A percentile compares a stretch with the other conserved stretches of the same genome.
phyloP scores from a whole-genome alignment of 2,797 vertebrate species.

The Pachyuromys duprasi region DNA sequence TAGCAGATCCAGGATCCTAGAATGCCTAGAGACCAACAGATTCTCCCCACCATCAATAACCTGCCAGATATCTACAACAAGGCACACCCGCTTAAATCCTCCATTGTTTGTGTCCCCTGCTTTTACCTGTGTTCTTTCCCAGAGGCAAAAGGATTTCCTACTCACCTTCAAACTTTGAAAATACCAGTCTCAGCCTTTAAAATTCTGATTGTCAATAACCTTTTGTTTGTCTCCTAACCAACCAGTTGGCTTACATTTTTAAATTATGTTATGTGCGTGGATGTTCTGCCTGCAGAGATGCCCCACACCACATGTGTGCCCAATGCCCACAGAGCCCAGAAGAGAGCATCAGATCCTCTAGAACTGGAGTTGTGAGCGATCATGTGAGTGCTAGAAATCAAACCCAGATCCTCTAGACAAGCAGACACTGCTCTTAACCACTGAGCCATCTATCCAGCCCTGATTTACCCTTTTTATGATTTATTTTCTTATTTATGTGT shows the following conservation, averaged over 20 bases:
- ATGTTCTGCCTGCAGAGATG: not conserved
- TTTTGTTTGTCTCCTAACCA: not conserved
- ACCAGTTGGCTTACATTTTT: not conserved
- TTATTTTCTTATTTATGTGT: not conserved
- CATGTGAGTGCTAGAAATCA: not conserved
- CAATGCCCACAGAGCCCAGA: not conserved
- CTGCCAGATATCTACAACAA: not conserved
- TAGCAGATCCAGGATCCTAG: not conserved
- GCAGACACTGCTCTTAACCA: no score
- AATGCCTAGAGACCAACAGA: not conserved
- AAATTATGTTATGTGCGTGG: not conserved
- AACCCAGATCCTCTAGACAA: not conserved
- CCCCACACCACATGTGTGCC: not conserved
- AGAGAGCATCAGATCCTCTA: not conserved
- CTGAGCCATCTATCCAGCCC: not conserved
- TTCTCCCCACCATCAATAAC: not conserved
- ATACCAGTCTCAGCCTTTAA: conserved; percentile 4
- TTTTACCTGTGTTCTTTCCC: conserved; percentile 17
- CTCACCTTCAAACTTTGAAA: not conserved
- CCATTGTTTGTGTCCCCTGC: not conserved
- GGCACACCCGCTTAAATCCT: not conserved
- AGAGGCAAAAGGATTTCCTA: not conserved
- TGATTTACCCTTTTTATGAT: not conserved
- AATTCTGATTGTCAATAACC: not conserved
- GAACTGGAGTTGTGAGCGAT: not conserved